Conservation (phyloP, 64 coral and sea anemone genomes). For the Acropora yongei region DNA sequence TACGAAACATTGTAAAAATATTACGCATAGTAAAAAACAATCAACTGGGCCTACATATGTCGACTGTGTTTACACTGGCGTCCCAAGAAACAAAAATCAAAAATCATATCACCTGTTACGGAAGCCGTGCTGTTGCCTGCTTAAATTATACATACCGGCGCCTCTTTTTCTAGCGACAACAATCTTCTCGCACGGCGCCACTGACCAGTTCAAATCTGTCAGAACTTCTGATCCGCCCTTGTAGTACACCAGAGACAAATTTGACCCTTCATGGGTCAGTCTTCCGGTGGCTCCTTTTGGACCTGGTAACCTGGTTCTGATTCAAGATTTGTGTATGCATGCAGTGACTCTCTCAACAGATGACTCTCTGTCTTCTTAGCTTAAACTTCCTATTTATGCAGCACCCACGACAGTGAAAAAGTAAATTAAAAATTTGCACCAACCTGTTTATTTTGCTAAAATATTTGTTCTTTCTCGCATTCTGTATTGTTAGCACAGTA, state of each 20-base stretch:
- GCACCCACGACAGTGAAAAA: not conserved
- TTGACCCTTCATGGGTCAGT: not conserved
- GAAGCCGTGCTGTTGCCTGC: no score
- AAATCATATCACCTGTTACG: no score
- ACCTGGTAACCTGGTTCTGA: constrained; percentile 14
- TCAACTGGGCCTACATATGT: no score
- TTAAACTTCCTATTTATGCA: not conserved
- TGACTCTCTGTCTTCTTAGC: not conserved
- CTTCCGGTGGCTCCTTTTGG: not conserved
- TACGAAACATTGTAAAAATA: no score
- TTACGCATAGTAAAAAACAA: no score
- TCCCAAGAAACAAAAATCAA: no score
- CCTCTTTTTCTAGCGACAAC: not conserved
- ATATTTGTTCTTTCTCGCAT: no score
- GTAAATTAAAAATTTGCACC: not conserved
- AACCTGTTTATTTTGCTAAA: no score
- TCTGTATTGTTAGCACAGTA: no score
- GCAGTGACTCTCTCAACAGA: not conserved
- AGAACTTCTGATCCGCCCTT: not conserved
- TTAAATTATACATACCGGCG: not conserved
- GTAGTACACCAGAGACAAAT: not conserved
- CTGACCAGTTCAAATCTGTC: not conserved
- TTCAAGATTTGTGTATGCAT: constrained; percentile 8
- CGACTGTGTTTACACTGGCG: no score
- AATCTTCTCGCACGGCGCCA: not conserved